Base-by-base conservation (phyloP, 1,140 invertebrate genomes). In the Diploscapter pachys region DNA sequence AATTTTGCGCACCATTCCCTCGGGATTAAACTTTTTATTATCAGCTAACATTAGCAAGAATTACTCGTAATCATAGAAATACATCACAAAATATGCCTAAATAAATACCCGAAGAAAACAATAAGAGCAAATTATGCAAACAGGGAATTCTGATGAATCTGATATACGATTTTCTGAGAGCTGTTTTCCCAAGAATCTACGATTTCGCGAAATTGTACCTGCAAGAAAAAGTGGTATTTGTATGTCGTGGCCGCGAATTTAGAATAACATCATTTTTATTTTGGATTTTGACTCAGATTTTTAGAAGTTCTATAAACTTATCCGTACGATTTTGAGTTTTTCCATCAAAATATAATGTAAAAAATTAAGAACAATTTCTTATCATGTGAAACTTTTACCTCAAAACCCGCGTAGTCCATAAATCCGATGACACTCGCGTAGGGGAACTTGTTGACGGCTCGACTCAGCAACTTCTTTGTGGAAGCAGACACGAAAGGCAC, bases 381-480 rank as follows among this genome's bases (percentile, higher is more conserved):
- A 31, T 31, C 1, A 31, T 31, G 31, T 31, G 31, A 31, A 1
- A 31, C 31, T 0, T 55, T 52, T 54, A 68, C 66, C 66, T 68
- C 66, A 53, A 5, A 54, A 6, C 66, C 66, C 6, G 9, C 2
- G 50, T 52, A 52, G 11, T 55, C 52, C 6, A 68, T 6, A 5
- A 68, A 6, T 13, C 49, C 66, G 6, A 68, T 48, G 51, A 52
- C 53, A 8, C 6, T 52, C 11, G 48, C 56, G 50, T 68, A 68
- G 6, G 66, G 66, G 50, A 9, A 31, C 50, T 68, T 68, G 8
- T 51, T 52, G 6, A 68, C 66, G 8, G 48, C 66, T 48, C 56
- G 53, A 53, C 66, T 68, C 6, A 68, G 9, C 11, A 5, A 5
- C 66, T 68, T 68, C 66, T 68, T 68, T 9, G 66, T 52, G 11